Conservation (phyloP, 2,888 invertebrate genomes). For the Hedya salicella region DNA sequence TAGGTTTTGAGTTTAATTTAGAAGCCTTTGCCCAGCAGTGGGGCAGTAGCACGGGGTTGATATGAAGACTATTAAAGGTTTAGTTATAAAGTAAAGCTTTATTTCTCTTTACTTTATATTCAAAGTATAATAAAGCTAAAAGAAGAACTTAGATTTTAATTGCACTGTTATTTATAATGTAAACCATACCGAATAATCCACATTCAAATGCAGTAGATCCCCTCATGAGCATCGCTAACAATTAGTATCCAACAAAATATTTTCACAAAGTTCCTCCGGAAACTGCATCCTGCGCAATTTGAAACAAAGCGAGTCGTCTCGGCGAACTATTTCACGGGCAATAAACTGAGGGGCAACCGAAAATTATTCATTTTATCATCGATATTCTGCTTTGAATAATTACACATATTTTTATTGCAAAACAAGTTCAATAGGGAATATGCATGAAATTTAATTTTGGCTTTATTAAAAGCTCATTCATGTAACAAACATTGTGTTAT, state of each 20-base stretch:
- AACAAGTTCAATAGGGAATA: too few relatives aligned
- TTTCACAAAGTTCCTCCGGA: constrained; percentile 73
- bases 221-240: constrained; percentile 62
- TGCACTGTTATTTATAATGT: background rate
- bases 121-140: too few relatives aligned
- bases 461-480: too few relatives aligned
- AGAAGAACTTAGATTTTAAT: background rate
- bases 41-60: too few relatives aligned
- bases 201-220: constrained; percentile 49
- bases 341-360: constrained; percentile 63
- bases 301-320: constrained; percentile 69
- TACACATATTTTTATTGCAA: background rate
- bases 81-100: too few relatives aligned
- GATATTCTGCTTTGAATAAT: constrained; percentile 50
- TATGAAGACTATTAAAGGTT: too few relatives aligned
- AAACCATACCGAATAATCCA: constrained; percentile 56
- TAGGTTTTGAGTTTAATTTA: too few relatives aligned
- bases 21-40: too few relatives aligned
- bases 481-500: too few relatives aligned
- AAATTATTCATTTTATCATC: constrained; percentile 59
- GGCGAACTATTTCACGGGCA: constrained; percentile 72
- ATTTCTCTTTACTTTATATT: too few relatives aligned
- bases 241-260: constrained; percentile 76
- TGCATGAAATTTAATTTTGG: too few relatives aligned
- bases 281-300: constrained; percentile 66